A percentile compares a stretch with the other conserved stretches of the same genome.
Conservation (phyloP, 2,888 invertebrate species). For the Ormyrus labotus region DNA sequence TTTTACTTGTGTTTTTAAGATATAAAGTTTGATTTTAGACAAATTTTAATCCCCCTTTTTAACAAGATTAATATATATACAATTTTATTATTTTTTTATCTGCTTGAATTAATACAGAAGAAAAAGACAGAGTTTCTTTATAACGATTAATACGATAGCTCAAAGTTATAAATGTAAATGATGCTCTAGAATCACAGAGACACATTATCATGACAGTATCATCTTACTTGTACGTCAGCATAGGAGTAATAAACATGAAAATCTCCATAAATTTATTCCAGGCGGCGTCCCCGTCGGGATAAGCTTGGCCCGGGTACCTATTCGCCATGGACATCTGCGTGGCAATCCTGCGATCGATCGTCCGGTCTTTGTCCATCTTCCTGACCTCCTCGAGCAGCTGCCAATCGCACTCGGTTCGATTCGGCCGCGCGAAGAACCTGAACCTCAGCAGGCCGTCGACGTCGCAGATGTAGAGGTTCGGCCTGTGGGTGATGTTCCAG, state of each 20-base stretch:
- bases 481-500: conserved; percentile 80
- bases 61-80: no score
- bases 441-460: conserved; percentile 12
- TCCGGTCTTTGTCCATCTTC: neutral
- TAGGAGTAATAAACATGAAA: conserved; percentile 49
- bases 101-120: no score
- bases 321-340: conserved; percentile 78
- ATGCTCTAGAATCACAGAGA: no score
- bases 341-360: conserved; percentile 28
- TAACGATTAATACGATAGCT: no score
- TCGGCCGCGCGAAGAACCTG: conserved; percentile 52
- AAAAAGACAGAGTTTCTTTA: no score
- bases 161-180: no score
- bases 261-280: conserved; percentile 59
- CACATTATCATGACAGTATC: neutral
- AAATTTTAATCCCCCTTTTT: no score
- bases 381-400: conserved; percentile 65
- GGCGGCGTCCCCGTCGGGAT: conserved; percentile 46
- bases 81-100: no score
- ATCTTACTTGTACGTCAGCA: conserved; percentile 67
- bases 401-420: conserved; percentile 63
- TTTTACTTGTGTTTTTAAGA: no score
- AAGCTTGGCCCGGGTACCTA: conserved; percentile 73
- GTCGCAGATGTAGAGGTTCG: conserved; percentile 79
- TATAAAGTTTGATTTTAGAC: no score